A percentile compares a stretch with the other conserved stretches of the same genome.
phyloP scores from a whole-genome alignment of 1,140 invertebrate genomes.

The Sycophila sp. region DNA sequence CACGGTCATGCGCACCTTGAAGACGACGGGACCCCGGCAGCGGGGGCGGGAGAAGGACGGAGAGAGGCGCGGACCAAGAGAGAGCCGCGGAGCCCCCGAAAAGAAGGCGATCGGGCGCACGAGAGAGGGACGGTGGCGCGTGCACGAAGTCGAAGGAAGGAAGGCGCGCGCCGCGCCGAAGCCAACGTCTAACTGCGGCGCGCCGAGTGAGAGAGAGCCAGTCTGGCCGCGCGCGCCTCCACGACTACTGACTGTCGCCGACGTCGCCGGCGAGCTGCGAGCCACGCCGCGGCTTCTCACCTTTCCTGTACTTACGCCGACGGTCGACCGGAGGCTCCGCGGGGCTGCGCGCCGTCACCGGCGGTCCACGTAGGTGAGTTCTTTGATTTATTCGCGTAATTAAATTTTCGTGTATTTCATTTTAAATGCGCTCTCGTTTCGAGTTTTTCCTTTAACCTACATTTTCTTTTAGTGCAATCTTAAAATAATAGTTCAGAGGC shows the following conservation, averaged over 20 bases:
- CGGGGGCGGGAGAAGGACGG: not conserved
- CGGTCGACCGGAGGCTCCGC: too few species aligned
- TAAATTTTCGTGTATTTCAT: too few species aligned
- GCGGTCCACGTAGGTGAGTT: too few species aligned
- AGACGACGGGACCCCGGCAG: too few species aligned
- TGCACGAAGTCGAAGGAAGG: not conserved
- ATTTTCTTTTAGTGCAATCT: too few species aligned
- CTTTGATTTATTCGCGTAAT: too few species aligned
- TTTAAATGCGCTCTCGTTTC: too few species aligned
- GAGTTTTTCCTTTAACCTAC: conserved; percentile 3
- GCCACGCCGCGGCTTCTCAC: too few species aligned
- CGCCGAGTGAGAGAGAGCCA: conserved; percentile 20
- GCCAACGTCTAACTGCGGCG: not conserved
- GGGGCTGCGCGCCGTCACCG: too few species aligned
- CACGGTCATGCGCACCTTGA: too few species aligned
- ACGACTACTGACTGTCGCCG: not conserved
- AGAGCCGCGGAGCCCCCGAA: not conserved
- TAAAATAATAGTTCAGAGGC: conserved; percentile 29
- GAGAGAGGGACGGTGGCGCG: not conserved
- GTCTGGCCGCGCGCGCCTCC: conserved; percentile 25
- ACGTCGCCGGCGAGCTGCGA: not conserved
- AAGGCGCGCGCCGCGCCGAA: not conserved
- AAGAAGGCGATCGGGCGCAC: not conserved
- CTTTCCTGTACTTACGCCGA: too few species aligned
- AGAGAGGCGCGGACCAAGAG: not conserved